These are phyloP conservation scores for Pelmatolapia mariae DNA, from an alignment of 2,113 vertebrate genomes.

Conservation along the genomic window DNA sequence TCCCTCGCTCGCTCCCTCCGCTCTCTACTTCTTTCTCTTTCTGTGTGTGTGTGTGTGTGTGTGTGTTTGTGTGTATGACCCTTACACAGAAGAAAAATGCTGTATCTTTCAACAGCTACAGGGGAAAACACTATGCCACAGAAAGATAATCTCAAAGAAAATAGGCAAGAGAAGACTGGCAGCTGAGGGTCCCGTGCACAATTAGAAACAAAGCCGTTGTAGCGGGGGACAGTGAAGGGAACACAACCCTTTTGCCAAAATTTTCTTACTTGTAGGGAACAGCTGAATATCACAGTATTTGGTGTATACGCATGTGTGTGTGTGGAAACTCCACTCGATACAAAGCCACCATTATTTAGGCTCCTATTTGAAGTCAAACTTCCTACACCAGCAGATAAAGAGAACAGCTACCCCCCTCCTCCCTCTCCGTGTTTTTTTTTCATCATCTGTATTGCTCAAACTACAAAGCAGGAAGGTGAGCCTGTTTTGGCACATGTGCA, in stretches of 20 bases:
- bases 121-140: background rate
- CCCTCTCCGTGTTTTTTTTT: background rate
- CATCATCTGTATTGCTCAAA: background rate
- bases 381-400: background rate
- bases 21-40: constrained; percentile 5
- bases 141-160: constrained; percentile 22
- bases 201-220: background rate
- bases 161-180: background rate
- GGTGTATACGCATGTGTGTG: background rate
- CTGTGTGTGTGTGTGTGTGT: background rate
- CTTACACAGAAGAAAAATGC: constrained; percentile 12
- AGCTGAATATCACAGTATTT: background rate
- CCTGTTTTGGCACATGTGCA: background rate
- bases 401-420: background rate
- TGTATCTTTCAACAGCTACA: constrained; percentile 8
- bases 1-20: background rate
- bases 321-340: background rate
- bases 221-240: background rate
- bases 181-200: background rate
- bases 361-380: background rate
- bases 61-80: background rate
- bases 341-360: background rate
- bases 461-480: background rate
- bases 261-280: background rate
- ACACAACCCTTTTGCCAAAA: background rate